Base-by-base conservation (phyloP, 2,797 vertebrate species). In the Pseudochirops corinnae region DNA sequence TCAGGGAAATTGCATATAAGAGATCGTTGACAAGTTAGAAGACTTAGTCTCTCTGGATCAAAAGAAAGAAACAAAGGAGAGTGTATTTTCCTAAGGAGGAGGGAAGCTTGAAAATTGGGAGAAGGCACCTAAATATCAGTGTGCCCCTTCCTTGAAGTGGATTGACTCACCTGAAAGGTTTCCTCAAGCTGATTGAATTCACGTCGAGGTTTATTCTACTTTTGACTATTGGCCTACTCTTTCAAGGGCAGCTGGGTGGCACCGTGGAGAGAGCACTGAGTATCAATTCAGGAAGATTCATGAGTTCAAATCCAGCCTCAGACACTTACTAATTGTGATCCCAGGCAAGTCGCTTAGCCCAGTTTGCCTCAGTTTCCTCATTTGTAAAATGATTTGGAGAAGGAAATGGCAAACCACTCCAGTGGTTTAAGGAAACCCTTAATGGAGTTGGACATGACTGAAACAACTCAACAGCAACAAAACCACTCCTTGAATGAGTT, bases 1-100 rank as follows among this genome's bases (percentile, higher is more conserved):
- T 90, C 93, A 97, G 94, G 96, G 92, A 94, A 95, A 95, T 93
- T 97, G 94, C 93, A 52, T 95, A 95, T 97, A 96, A 97, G 95
- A 97, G 93, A 97, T 95, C 98, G 98, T 95, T 98, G 97, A 98
- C 97, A 97, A 98, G 93, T 57, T 96, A 92, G 97, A 97, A 97
- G 96, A 58, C 93, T 97, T 97, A 94, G 93, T 96, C 93, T 74
- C n/a, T 90, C 55, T 0, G 87, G 98, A 97, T 96, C 91, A 95
- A 9, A 57, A 97, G 95, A 96, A 98, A 96, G 97, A 98, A 98
- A 97, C 92, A 91, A 93, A 98, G 93, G 92, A 93, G 94, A 97
- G 94, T 7, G 92, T 97, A 96, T 94, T 97, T 98, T 98, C 94
- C 96, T 98, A 92, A 98, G 96, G 96, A 96, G 95, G 97, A 96